Evolutionary conservation across 2,888 invertebrate species (phyloP).

Genomic region (Cenopis cana): DNA sequence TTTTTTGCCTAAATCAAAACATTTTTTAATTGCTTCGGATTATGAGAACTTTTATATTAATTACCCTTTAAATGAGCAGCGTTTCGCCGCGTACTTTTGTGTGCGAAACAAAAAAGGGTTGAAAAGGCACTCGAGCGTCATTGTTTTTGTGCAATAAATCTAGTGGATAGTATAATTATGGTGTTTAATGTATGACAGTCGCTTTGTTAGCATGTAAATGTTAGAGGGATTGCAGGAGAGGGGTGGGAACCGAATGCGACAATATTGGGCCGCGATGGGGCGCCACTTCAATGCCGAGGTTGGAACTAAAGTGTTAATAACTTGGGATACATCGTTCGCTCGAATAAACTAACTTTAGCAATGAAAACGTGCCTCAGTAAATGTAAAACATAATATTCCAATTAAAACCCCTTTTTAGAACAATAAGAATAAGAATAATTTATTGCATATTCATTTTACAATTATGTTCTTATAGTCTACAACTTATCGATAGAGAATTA

Average conservation of each 20-base stretch:
- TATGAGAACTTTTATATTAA: slow-evolving; percentile 81
- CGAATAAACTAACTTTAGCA: not conserved
- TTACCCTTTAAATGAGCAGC: slow-evolving; percentile 80
- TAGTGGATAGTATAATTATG: slow-evolving; percentile 79
- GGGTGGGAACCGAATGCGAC: slow-evolving; percentile 73
- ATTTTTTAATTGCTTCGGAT: slow-evolving; percentile 73
- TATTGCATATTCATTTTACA: too few species aligned
- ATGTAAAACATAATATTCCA: too few species aligned
- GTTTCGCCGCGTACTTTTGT: slow-evolving; percentile 62
- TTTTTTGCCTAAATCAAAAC: slow-evolving; percentile 58
- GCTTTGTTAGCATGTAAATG: slow-evolving; percentile 81
- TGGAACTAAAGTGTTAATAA: slow-evolving; percentile 50
- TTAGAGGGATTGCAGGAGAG: slow-evolving; percentile 65
- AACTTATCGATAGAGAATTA: too few species aligned
- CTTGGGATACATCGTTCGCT: slow-evolving; percentile 14
- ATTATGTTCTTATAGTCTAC: too few species aligned
- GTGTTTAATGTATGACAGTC: slow-evolving; percentile 81
- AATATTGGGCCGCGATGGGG: slow-evolving; percentile 75
- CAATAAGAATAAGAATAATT: too few species aligned
- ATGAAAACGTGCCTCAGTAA: not conserved
- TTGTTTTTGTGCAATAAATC: slow-evolving; percentile 83
- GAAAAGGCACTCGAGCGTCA: slow-evolving; percentile 63
- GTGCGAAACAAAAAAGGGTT: slow-evolving; percentile 72
- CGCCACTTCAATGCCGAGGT: slow-evolving; percentile 66
- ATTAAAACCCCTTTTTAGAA: too few species aligned